Evolutionary conservation across 2,888 invertebrate species (phyloP).

Genomic region (Dorcus parallelipipedus): DNA sequence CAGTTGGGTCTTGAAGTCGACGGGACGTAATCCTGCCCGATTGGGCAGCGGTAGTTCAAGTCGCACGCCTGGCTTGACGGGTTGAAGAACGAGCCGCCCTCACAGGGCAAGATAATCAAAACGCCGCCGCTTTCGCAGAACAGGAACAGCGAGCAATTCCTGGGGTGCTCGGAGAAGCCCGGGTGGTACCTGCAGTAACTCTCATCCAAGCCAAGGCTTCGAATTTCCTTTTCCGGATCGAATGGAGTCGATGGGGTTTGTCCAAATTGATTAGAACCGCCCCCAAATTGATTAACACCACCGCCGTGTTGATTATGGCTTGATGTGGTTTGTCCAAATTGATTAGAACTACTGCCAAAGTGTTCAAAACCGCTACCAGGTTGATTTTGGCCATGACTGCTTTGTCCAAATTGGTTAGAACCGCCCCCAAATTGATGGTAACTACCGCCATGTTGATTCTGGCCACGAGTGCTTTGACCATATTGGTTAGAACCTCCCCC

Average conservation of each 20-base stretch:
- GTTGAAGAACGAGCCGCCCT: too few relatives aligned
- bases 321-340: not conserved
- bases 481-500: not conserved
- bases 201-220: too few relatives aligned
- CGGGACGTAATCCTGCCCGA: too few relatives aligned
- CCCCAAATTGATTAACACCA: not conserved
- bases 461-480: not conserved
- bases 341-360: not conserved
- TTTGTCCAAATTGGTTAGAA: not conserved
- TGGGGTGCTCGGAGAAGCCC: conserved; percentile 1
- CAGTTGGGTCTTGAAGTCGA: not conserved
- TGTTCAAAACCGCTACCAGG: not conserved
- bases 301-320: not conserved
- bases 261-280: not conserved
- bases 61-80: too few relatives aligned
- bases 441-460: not conserved
- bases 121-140: not conserved
- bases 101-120: too few relatives aligned
- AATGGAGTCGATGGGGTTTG: not conserved
- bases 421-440: not conserved
- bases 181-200: not conserved
- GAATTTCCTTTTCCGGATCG: too few relatives aligned
- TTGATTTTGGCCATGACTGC: not conserved
- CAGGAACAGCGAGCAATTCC: not conserved
- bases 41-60: too few relatives aligned